phyloP scores from a whole-genome alignment of 2,888 invertebrate species.

The Physocephala rufipes region DNA sequence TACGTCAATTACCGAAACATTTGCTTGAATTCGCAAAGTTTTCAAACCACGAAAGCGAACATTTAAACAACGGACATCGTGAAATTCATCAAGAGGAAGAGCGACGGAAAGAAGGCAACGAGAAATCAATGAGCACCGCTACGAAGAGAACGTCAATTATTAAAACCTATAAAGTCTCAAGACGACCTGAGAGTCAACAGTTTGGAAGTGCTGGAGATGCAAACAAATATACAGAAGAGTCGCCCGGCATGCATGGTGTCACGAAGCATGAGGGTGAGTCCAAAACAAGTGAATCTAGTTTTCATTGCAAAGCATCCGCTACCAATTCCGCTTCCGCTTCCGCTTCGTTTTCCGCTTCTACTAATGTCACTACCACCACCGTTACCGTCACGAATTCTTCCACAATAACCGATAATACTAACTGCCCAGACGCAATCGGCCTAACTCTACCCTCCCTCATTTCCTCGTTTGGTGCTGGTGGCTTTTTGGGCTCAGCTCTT shows the following conservation, averaged over 20 bases:
- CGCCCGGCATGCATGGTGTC: slow-evolving; percentile 14
- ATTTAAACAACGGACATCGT: slow-evolving; percentile 48
- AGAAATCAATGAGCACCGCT: slow-evolving; percentile 56
- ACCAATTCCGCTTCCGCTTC: slow-evolving; percentile 45
- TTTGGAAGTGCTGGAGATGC: slow-evolving; percentile 30
- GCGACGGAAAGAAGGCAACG: slow-evolving; percentile 52
- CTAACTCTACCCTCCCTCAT: slow-evolving; percentile 46
- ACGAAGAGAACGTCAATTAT: slow-evolving; percentile 57
- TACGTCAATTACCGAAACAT: slow-evolving; percentile 77
- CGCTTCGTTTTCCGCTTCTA: slow-evolving; percentile 50
- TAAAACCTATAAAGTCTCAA: slow-evolving; percentile 56
- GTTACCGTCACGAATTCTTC: slow-evolving; percentile 40
- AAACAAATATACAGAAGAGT: slow-evolving; percentile 16
- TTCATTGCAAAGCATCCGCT: slow-evolving; percentile 30
- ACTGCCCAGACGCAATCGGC: slow-evolving; percentile 53
- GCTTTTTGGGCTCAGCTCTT: slow-evolving; percentile 58
- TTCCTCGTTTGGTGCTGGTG: slow-evolving; percentile 68
- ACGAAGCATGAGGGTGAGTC: slow-evolving; percentile 68
- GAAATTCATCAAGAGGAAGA: slow-evolving; percentile 56
- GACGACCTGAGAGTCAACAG: slow-evolving; percentile 11
- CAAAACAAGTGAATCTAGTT: slow-evolving; percentile 44
- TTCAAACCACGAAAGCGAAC: slow-evolving; percentile 55
- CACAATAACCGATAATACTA: slow-evolving; percentile 34
- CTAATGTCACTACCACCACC: slow-evolving; percentile 33
- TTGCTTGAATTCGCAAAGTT: slow-evolving; percentile 80